Evolutionary conservation across 2,888 invertebrate genomes (phyloP), one percentile per base, ranked within the genome.

Genomic region (Perizoma flavofasciatum): DNA sequence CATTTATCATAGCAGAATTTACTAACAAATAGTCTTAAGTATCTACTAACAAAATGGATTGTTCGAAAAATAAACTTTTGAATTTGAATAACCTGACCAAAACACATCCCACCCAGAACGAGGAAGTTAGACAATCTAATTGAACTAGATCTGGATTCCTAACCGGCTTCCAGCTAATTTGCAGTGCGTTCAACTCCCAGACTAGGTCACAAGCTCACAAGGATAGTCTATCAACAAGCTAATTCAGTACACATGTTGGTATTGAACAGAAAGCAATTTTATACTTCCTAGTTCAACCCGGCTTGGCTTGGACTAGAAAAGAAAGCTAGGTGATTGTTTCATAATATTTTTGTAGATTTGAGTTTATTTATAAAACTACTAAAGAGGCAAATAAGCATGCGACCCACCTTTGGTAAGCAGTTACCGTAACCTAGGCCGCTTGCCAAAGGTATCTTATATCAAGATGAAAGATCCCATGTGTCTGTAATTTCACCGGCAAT

Each of bases 121-220:
- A 62, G 58, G 65, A 61, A 67, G 59, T 45, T 7, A 52, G 56
- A 55, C 45, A 57, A 54, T 45, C 35, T 47, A 45, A 49, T 11
- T 54, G 50, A 66, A 49, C 64, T 63, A 55, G 59, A 61, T 43
- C 57, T 45, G 40, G 11, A 45, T 48, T 57, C 58, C 7, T 59
- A 57, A 61, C 51, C 22, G 37, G 55, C 40, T 55, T 40, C 43
- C 37, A 49, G 55, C 46, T 45, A 46, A 55, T 46, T 47, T 45
- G 49, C 46, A 60, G 59, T 62, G 56, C 61, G 41, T 63, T 65
- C 57, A 62, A 63, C 63, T 55, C 40, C 57, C 45, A 34, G 40
- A 44, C 45, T 53, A 39, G 63, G 58, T 63, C 59, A 52, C 32
- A 33, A 43, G 53, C 46, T 34, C n/a, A 59, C 39, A 54, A 59